Conservation (phyloP, 2,888 invertebrate genomes). For the Dioctria linearis region DNA sequence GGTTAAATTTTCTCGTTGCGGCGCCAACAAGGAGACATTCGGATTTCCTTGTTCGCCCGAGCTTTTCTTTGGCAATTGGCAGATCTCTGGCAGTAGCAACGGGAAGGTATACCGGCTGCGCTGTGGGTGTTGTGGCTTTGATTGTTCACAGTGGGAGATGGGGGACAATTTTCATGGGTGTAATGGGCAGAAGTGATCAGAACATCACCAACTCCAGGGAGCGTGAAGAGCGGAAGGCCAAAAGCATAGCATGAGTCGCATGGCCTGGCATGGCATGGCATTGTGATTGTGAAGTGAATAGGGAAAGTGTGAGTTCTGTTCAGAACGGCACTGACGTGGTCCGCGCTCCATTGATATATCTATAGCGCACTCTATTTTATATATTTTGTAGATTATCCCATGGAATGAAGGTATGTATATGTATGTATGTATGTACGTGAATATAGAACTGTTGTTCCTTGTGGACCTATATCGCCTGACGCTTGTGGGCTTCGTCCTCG, state of each 20-base stretch:
- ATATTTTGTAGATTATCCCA: conserved; percentile 13
- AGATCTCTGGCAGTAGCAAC: conserved; percentile 54
- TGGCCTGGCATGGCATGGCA: conserved; percentile 57
- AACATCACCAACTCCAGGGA: conserved; percentile 56
- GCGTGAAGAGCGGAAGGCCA: conserved; percentile 62
- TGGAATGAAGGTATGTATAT: neutral
- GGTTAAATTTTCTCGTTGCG: conserved; percentile 55
- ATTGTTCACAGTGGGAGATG: conserved; percentile 59
- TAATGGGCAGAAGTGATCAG: conserved; percentile 62
- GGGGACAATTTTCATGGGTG: conserved; percentile 55
- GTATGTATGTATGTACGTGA: conserved; percentile 10
- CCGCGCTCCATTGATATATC: conserved; percentile 25
- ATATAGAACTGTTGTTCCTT: conserved; percentile 37
- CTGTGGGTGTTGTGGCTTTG: conserved; percentile 62
- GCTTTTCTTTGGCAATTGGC: conserved; percentile 56
- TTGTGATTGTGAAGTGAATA: conserved; percentile 56
- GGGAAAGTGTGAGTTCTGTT: conserved; percentile 45
- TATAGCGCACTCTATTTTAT: conserved; percentile 4
- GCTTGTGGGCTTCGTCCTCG: conserved; percentile 48
- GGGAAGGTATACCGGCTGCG: conserved; percentile 42
- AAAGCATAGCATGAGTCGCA: conserved; percentile 62
- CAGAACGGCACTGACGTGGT: conserved; percentile 49
- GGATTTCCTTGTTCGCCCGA: conserved; percentile 52
- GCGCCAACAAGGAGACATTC: conserved; percentile 57
- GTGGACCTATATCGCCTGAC: conserved; percentile 47